These are phyloP conservation scores for Myrmophylax atrothorax DNA, from an alignment of 2,113 vertebrate genomes.

Conservation along the genomic window DNA sequence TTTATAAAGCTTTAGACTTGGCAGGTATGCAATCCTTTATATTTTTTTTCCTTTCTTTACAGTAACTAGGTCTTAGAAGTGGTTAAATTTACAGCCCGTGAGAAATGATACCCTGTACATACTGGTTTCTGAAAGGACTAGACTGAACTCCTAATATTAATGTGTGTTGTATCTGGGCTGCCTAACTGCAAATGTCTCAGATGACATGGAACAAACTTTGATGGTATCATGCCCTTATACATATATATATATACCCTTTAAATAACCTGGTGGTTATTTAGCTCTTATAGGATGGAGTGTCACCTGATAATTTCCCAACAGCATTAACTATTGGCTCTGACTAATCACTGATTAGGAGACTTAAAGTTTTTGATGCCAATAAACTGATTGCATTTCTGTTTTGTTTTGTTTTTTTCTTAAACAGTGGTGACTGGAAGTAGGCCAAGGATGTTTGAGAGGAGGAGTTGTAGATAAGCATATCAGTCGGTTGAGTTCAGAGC, in stretches of 20 bases:
- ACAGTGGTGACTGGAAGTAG: neutral
- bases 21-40: neutral
- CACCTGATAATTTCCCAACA: neutral
- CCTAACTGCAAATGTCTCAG: neutral
- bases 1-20: conserved; percentile 25
- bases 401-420: neutral
- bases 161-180: neutral
- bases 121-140: neutral
- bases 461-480: neutral
- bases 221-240: conserved; percentile 1
- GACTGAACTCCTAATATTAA: neutral
- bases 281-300: conserved; percentile 1
- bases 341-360: neutral
- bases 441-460: neutral
- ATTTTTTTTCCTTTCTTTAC: neutral
- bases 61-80: neutral
- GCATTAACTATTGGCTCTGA: neutral
- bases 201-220: conserved; percentile 34
- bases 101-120: neutral
- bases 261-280: conserved; percentile 30
- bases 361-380: neutral
- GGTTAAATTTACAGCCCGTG: neutral
- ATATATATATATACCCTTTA: conserved; percentile 37
- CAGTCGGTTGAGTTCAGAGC: neutral
- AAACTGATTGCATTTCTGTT: neutral